A percentile compares a stretch with the other conserved stretches of the same genome.
phyloP scores from a whole-genome alignment of 2,888 invertebrate genomes.

The Coecobrya sp. region DNA sequence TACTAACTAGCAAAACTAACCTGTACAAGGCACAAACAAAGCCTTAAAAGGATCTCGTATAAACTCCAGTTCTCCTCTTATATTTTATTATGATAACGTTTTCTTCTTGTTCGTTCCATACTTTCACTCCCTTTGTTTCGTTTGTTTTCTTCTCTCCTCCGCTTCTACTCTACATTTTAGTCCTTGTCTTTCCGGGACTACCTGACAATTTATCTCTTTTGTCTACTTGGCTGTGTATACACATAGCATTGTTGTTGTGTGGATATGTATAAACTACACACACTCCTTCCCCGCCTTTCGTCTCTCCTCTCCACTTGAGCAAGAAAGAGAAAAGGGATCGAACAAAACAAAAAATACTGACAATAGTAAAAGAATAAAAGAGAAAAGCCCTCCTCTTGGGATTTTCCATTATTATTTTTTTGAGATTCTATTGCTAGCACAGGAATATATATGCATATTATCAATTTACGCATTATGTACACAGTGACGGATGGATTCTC shows the following conservation, averaged over 20 bases:
- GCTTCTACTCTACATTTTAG: slow-evolving; percentile 26
- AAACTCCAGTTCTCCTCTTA: slow-evolving; percentile 3
- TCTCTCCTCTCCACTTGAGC: slow-evolving; percentile 3
- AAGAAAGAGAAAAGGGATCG: slow-evolving; percentile 48
- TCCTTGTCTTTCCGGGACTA: slow-evolving; percentile 45
- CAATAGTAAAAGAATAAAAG: slow-evolving; percentile 24
- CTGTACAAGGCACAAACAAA: background rate
- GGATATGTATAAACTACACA: slow-evolving; percentile 6
- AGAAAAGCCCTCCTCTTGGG: slow-evolving; percentile 47
- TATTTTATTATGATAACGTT: slow-evolving; percentile 3
- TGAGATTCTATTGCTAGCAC: background rate
- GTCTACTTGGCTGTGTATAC: slow-evolving; percentile 22
- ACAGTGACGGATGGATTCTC: background rate
- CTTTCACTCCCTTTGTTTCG: slow-evolving; percentile 19
- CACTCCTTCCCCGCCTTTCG: background rate
- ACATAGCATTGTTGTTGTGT: background rate
- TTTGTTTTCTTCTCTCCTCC: slow-evolving; percentile 40
- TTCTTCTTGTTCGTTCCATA: slow-evolving; percentile 29
- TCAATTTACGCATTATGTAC: slow-evolving; percentile 34
- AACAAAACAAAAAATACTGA: slow-evolving; percentile 42
- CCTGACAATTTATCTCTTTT: slow-evolving; percentile 65
- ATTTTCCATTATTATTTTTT: slow-evolving; percentile 53
- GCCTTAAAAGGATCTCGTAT: background rate
- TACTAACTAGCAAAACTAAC: background rate
- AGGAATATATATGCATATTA: background rate